Evolutionary conservation across 2,888 invertebrate species (phyloP).

Genomic region (Chesias legatella): DNA sequence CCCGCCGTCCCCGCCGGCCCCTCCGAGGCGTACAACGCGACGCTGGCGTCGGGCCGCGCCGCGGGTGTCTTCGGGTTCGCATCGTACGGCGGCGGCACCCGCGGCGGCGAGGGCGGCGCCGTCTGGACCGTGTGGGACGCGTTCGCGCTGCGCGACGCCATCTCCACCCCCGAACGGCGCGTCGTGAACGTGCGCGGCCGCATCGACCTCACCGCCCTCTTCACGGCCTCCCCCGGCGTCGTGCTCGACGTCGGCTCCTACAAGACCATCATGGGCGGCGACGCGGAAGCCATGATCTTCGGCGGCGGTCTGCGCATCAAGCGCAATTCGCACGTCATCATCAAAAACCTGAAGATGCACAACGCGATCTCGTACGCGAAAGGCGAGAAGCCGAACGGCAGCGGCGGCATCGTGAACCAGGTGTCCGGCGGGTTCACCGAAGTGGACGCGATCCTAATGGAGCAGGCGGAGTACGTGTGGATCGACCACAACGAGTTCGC

Average conservation of each 20-base stretch:
- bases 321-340: conserved; percentile 16
- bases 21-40: conserved; percentile 2
- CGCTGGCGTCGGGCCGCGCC: conserved; percentile 1
- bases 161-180: conserved; percentile 2
- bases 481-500: conserved; percentile 24
- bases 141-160: conserved; percentile 17
- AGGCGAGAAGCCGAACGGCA: conserved; percentile 18
- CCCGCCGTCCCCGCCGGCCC: not conserved
- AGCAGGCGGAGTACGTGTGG: conserved; percentile 14
- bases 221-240: conserved; percentile 22
- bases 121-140: conserved; percentile 20
- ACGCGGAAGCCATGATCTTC: conserved; percentile 14
- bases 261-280: conserved; percentile 21
- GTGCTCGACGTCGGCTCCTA: conserved; percentile 14
- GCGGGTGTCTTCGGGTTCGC: conserved; percentile 10
- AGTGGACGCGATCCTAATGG: conserved; percentile 14
- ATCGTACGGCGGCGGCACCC: conserved; percentile 14
- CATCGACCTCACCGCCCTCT: conserved; percentile 19
- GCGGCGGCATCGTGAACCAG: conserved; percentile 10
- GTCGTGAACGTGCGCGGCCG: conserved; percentile 17
- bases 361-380: conserved; percentile 23
- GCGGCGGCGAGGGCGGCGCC: conserved; percentile 22
- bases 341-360: conserved; percentile 21
- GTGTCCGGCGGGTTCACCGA: conserved; percentile 16
- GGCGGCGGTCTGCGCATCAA: conserved; percentile 22